Evolutionary conservation across 2,113 vertebrate genomes (phyloP).

Genomic region (Canis aureus): DNA sequence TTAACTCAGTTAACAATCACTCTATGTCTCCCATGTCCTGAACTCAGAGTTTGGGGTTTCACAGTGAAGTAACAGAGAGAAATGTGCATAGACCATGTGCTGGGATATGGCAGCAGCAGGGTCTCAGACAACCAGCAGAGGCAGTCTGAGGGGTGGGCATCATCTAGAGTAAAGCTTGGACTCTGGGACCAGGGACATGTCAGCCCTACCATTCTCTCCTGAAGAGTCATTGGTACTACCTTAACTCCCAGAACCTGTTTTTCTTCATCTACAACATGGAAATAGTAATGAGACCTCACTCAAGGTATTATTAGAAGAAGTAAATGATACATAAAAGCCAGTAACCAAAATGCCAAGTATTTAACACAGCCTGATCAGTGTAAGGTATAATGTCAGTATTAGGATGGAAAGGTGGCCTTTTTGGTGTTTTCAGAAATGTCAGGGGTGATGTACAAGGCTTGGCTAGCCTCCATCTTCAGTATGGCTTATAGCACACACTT

Average conservation of each 20-base stretch:
- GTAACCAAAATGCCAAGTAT: background rate
- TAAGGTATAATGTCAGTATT: background rate
- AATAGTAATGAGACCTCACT: background rate
- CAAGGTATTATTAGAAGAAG: background rate
- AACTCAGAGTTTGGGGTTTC: background rate
- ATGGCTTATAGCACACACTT: background rate
- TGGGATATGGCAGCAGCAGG: fast-evolving
- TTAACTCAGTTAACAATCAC: background rate
- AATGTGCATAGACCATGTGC: fast-evolving
- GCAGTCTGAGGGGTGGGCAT: fast-evolving
- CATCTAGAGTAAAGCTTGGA: fast-evolving
- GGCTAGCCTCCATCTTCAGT: fast-evolving
- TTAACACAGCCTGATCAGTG: background rate
- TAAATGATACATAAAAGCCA: background rate
- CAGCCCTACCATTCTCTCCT: background rate
- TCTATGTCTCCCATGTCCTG: background rate
- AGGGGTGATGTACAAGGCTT: fast-evolving
- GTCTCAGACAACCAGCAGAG: background rate
- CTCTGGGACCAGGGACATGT: background rate
- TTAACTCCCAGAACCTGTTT: background rate
- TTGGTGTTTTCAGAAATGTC: background rate
- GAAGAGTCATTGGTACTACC: background rate
- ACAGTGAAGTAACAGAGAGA: background rate
- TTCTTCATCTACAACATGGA: background rate
- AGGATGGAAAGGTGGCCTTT: background rate